These are phyloP conservation scores for Holacanthus passer DNA, from an alignment of 2,113 vertebrate genomes.

Conservation along the genomic window DNA sequence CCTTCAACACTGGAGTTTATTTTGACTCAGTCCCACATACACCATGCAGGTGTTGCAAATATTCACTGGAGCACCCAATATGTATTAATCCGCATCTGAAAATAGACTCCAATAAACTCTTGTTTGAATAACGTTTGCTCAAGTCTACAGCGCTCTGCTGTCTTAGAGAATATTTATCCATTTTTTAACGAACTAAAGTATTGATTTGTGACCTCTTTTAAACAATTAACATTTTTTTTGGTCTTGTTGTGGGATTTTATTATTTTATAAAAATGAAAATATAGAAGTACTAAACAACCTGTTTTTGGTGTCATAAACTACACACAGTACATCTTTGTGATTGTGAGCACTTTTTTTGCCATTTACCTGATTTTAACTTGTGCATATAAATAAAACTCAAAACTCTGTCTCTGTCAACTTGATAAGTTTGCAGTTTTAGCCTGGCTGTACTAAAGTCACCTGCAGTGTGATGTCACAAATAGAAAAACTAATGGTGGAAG, in stretches of 20 bases:
- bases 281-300: neutral
- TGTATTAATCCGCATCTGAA: neutral
- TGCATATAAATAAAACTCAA: neutral
- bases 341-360: neutral
- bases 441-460: neutral
- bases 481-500: neutral
- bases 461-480: neutral
- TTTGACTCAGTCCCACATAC: neutral
- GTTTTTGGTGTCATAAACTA: neutral
- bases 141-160: neutral
- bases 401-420: neutral
- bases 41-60: neutral
- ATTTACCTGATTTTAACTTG: neutral
- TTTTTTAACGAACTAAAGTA: neutral
- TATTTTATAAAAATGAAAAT: neutral
- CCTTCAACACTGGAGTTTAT: neutral
- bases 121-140: slow-evolving; percentile 16
- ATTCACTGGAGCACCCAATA: neutral
- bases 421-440: neutral
- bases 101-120: slow-evolving; percentile 1
- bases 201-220: neutral
- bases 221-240: neutral
- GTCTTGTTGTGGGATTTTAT: neutral
- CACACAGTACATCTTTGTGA: neutral
- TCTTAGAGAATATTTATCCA: neutral